phyloP scores from a whole-genome alignment of 1,140 invertebrate genomes.

The Drosophila mayri region DNA sequence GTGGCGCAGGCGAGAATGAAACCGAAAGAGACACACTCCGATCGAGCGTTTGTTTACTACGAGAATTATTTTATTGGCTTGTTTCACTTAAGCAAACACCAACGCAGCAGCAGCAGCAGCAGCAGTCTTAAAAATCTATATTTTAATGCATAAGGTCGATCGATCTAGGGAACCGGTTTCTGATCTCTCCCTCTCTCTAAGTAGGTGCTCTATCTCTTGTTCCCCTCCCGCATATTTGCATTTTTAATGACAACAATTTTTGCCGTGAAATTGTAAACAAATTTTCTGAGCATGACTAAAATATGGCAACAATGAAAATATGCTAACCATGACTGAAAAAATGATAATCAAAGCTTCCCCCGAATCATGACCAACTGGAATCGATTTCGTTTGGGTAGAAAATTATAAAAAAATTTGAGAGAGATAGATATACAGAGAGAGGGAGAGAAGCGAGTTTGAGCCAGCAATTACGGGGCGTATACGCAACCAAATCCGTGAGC shows the following conservation, averaged over 20 bases:
- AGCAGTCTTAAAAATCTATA: conserved; percentile 62
- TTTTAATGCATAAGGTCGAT: conserved; percentile 78
- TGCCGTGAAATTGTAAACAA: conserved; percentile 80
- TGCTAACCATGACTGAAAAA: conserved; percentile 47
- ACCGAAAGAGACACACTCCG: background rate
- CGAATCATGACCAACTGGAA: conserved; percentile 50
- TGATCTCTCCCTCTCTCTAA: conserved; percentile 1
- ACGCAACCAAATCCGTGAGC: conserved; percentile 53
- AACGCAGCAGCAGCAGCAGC: conserved; percentile 62
- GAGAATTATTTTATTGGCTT: conserved; percentile 58
- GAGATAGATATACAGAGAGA: background rate
- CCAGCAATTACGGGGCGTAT: conserved; percentile 49
- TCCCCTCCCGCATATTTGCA: conserved; percentile 65
- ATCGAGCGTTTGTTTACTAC: conserved; percentile 55
- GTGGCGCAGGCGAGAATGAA: conserved; percentile 13
- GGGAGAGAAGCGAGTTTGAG: background rate
- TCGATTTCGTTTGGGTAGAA: conserved; percentile 35
- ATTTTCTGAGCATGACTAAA: conserved; percentile 48
- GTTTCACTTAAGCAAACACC: conserved; percentile 69
- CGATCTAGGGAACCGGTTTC: conserved; percentile 65
- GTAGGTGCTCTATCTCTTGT: conserved; percentile 31
- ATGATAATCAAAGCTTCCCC: conserved; percentile 42
- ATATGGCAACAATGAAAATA: conserved; percentile 44
- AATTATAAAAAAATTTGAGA: background rate
- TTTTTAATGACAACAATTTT: conserved; percentile 74